Evolutionary conservation across 2,888 invertebrate genomes (phyloP), one percentile per base, ranked within the genome.

Genomic region (Heteromyza rotundicornis): DNA sequence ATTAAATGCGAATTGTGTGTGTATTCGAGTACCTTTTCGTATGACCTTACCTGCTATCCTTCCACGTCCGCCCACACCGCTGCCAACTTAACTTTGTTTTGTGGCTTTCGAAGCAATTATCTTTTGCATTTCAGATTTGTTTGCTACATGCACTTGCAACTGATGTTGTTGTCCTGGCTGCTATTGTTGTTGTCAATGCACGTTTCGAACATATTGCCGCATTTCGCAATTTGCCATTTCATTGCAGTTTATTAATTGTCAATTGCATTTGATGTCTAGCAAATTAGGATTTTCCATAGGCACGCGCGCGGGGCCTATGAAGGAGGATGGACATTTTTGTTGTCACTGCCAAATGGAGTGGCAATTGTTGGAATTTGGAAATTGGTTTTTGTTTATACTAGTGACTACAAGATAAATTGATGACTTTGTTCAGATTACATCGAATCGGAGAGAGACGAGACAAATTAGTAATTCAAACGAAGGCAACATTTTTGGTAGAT

Each of bases 21-120:
- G 2, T 8, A 3, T 23, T 12, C 14, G 23, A 14, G 20, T 54
- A 17, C 35, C 5, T 32, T 14, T 23, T 7, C 20, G 17, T 54
- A 19, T 54, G 16, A 40, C 8, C 40, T 40, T n/a, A 40, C 40
- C 40, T 14, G 40, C 40, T n/a, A 40, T n/a, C n/a, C n/a, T 12
- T 40, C 10, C 10, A n/a, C 40, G 3, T 40, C 40, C 40, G 3
- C 12, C 40, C 40, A 14, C 40, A 3, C 10, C 10, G n/a, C n/a
- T n/a, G n/a, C n/a, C n/a, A n/a, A n/a, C n/a, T n/a, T n/a, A n/a
- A 40, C 40, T 14, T n/a, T 8, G 10, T 70, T 74, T 74, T 79
- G 78, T 72, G 76, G 74, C 71, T 74, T 74, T 74, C 70, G 73
- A 71, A 73, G 75, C 77, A 78, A 80, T 79, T 79, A 80, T 79